Conservation (phyloP, 2,888 invertebrate species). For the Euplagia quadripunctaria region DNA sequence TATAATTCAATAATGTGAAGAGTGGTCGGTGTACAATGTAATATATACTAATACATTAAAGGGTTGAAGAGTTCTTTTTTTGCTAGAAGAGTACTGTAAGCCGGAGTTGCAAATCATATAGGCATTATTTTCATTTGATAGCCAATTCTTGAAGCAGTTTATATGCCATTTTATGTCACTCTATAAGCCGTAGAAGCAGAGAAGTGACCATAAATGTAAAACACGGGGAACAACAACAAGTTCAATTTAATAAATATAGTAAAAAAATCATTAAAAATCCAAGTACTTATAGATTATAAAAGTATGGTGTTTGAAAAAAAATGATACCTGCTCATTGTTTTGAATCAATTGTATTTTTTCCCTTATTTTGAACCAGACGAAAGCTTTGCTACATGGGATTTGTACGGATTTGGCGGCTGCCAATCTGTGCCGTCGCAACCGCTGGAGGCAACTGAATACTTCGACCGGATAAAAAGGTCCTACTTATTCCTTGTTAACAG, state of each 20-base stretch:
- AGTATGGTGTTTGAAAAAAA: not conserved
- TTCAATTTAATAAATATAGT: no score
- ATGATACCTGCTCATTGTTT: slow-evolving; percentile 35
- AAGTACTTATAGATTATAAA: not conserved
- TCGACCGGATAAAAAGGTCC: slow-evolving; percentile 74
- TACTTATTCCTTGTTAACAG: slow-evolving; percentile 77
- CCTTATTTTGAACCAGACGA: slow-evolving; percentile 60
- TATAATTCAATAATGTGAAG: no score
- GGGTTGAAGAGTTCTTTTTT: no score
- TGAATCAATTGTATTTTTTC: slow-evolving; percentile 72
- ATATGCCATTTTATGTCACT: no score
- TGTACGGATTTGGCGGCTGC: slow-evolving; percentile 79
- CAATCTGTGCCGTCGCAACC: slow-evolving; percentile 75
- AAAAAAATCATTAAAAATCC: no score
- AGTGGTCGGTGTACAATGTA: no score
- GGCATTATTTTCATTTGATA: not conserved
- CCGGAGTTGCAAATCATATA: no score
- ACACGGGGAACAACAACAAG: no score
- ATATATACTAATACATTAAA: no score
- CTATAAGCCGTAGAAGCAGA: no score
- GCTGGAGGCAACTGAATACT: slow-evolving; percentile 75
- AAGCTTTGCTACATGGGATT: slow-evolving; percentile 73
- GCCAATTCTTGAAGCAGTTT: not conserved
- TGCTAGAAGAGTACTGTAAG: not conserved
- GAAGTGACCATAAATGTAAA: no score